Evolutionary conservation across 2,797 vertebrate genomes (phyloP).

Genomic region (Platalea minor): DNA sequence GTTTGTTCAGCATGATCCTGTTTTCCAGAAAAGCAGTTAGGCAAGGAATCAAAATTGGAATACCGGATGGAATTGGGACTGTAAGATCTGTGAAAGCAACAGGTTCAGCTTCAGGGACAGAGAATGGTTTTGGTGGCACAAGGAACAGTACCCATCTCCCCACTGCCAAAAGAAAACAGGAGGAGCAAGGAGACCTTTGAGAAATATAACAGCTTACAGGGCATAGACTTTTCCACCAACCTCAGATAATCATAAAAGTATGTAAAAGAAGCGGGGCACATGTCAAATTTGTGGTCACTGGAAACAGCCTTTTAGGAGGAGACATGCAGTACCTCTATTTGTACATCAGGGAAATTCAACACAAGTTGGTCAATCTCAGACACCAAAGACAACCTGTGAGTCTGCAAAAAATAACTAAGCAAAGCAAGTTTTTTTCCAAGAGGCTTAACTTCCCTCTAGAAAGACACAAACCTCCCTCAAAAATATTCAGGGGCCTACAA

Average conservation of each 20-base stretch:
- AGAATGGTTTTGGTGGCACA: neutral
- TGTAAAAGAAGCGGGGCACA: neutral
- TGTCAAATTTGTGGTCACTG: neutral
- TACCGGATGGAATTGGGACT: neutral
- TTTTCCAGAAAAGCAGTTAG: conserved; percentile 14
- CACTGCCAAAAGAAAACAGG: neutral
- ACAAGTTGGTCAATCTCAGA: neutral
- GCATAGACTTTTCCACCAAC: neutral
- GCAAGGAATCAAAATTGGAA: neutral
- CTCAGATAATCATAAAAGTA: neutral
- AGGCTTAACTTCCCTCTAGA: neutral
- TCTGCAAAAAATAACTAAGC: neutral
- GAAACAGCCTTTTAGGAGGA: neutral
- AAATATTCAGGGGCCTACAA: neutral
- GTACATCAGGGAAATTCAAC: neutral
- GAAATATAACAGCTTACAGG: neutral
- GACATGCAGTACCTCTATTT: neutral
- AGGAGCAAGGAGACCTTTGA: neutral
- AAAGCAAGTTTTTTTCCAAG: neutral
- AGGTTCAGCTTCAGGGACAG: neutral
- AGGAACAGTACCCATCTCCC: neutral
- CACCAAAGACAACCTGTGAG: neutral
- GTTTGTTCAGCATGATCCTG: conserved; percentile 3
- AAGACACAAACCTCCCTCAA: neutral
- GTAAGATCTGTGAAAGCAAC: neutral